phyloP scores from a whole-genome alignment of 2,888 invertebrate species.

The Anoplius nigerrimus region DNA sequence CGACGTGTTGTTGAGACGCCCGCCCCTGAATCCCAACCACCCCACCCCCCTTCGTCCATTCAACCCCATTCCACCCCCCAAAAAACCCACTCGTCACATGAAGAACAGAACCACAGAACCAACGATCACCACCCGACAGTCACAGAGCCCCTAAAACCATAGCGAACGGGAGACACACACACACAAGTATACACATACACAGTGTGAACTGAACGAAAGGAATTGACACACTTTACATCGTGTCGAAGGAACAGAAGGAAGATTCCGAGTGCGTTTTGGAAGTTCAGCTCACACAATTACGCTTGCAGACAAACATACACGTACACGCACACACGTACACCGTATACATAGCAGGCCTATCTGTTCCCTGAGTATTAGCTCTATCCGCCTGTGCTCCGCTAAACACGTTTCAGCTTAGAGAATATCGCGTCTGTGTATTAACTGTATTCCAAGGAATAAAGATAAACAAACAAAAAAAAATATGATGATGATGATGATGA shows the following conservation, averaged over 20 bases:
- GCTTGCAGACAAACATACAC: not conserved
- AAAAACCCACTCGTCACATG: slow-evolving; percentile 43
- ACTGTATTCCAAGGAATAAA: slow-evolving; percentile 43
- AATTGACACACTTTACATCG: too few relatives aligned
- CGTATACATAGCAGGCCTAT: not conserved
- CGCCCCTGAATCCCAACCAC: slow-evolving; percentile 54
- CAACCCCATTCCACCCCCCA: slow-evolving; percentile 36
- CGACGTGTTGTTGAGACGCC: slow-evolving; percentile 66
- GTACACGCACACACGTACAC: slow-evolving; percentile 1
- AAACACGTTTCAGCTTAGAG: slow-evolving; percentile 42
- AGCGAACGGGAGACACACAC: slow-evolving; percentile 9
- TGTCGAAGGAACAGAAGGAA: too few relatives aligned
- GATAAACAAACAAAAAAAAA: slow-evolving; percentile 32
- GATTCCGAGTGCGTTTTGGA: too few relatives aligned
- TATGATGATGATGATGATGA: not conserved
- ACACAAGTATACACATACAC: too few relatives aligned
- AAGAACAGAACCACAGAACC: slow-evolving; percentile 18
- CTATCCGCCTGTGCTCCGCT: slow-evolving; percentile 10
- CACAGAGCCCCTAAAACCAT: slow-evolving; percentile 16
- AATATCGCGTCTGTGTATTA: slow-evolving; percentile 47
- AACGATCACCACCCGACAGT: too few relatives aligned
- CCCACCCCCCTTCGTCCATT: slow-evolving; percentile 7
- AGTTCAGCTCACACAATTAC: not conserved
- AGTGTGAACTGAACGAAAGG: too few relatives aligned
- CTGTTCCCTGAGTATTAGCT: slow-evolving; percentile 3